Evolutionary conservation across 2,888 invertebrate genomes (phyloP).

Genomic region (Agrochola macilenta): DNA sequence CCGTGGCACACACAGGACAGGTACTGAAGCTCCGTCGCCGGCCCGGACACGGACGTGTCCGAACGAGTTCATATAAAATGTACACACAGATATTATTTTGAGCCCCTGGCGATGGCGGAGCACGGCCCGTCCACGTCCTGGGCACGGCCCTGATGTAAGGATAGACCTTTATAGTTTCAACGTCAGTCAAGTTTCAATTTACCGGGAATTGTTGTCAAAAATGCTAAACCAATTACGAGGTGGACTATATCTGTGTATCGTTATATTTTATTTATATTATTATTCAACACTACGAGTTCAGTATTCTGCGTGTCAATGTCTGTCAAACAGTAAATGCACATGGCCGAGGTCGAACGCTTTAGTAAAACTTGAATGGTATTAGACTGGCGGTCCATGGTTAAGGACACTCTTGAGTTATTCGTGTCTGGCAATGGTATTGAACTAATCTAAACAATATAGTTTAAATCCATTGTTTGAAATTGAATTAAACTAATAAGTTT

Average conservation of each 20-base stretch:
- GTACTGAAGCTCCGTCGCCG: too few species aligned
- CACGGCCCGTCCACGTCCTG: too few species aligned
- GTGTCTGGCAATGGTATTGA: constrained; percentile 27
- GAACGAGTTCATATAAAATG: too few species aligned
- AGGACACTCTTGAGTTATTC: constrained; percentile 37
- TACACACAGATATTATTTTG: too few species aligned
- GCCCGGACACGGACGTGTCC: too few species aligned
- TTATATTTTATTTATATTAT: background rate
- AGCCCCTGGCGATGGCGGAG: too few species aligned
- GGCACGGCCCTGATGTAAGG: too few species aligned
- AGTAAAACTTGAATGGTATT: constrained; percentile 53
- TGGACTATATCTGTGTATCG: background rate
- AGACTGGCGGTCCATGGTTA: constrained; percentile 44
- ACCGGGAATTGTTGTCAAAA: too few species aligned
- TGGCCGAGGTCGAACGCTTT: constrained; percentile 49
- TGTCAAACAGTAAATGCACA: constrained; percentile 22
- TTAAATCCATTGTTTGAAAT: constrained; percentile 1
- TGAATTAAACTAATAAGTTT: background rate
- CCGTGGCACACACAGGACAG: too few species aligned
- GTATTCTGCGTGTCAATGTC: constrained; percentile 51
- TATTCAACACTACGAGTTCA: constrained; percentile 10
- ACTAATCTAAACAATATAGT: constrained; percentile 9
- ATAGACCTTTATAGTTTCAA: background rate
- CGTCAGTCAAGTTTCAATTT: too few species aligned
- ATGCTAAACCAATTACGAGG: background rate